Conservation (phyloP, 2,113 vertebrate species). For the Pitta sordida region DNA sequence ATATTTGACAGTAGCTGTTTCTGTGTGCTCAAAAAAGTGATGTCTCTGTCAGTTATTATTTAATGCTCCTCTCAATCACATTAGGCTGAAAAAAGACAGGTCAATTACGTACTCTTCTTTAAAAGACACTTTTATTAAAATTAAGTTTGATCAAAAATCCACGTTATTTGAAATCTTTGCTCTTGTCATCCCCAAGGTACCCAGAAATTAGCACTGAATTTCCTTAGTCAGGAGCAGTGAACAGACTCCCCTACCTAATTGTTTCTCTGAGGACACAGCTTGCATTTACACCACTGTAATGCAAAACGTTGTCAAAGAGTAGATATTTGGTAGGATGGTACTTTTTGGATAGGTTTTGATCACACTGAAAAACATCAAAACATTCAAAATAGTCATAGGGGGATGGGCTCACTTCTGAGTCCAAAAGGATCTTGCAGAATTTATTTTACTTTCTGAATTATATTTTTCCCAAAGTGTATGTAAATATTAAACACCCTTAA, state of each 20-base stretch:
- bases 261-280: background rate
- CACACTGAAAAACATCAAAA: background rate
- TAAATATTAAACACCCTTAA: background rate
- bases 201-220: background rate
- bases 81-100: slow-evolving; percentile 42
- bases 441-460: background rate
- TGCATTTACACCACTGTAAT: background rate
- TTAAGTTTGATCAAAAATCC: slow-evolving; percentile 32
- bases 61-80: slow-evolving; percentile 40
- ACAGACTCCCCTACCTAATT: background rate
- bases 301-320: background rate
- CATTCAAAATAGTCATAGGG: background rate
- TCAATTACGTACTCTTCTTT: slow-evolving; percentile 19
- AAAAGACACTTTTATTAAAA: slow-evolving; percentile 31
- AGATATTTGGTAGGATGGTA: background rate
- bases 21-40: slow-evolving; percentile 4
- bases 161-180: background rate
- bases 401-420: background rate
- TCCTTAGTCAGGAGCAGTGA: background rate
- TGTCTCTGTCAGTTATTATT: slow-evolving; percentile 22
- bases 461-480: background rate
- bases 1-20: slow-evolving; percentile 36
- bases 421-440: background rate
- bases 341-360: background rate
- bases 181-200: background rate